Evolutionary conservation across 2,888 invertebrate genomes (phyloP).

Genomic region (Spodoptera picta): DNA sequence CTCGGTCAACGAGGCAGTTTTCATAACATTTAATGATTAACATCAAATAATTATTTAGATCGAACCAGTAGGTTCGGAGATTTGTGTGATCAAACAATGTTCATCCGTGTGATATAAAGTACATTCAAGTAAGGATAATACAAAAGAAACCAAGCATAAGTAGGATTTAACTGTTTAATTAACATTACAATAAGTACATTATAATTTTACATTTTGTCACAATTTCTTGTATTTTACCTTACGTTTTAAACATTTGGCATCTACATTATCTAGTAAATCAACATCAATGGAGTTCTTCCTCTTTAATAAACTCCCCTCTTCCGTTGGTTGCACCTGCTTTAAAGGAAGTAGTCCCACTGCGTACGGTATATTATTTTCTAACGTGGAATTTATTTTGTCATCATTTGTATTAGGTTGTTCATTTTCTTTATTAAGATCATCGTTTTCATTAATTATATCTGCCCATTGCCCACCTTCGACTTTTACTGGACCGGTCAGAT

Average conservation of each 20-base stretch:
- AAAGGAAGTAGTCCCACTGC: conserved; percentile 83
- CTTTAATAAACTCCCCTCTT: conserved; percentile 71
- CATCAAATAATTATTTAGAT: too few relatives aligned
- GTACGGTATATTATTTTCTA: conserved; percentile 79
- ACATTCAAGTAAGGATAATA: too few relatives aligned
- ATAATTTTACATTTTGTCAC: conserved; percentile 46
- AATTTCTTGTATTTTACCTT: conserved; percentile 82
- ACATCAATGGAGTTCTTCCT: conserved; percentile 69
- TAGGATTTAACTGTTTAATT: too few relatives aligned
- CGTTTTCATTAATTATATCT: conserved; percentile 59
- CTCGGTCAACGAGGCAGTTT: too few relatives aligned
- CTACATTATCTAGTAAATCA: conserved; percentile 70
- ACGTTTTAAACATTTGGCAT: conserved; percentile 82
- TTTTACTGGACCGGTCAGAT: conserved; percentile 66
- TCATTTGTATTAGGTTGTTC: conserved; percentile 51
- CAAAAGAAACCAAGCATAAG: too few relatives aligned
- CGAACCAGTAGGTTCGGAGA: too few relatives aligned
- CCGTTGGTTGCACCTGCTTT: conserved; percentile 70
- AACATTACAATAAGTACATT: conserved; percentile 3
- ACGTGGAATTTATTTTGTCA: conserved; percentile 57
- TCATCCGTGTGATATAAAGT: too few relatives aligned
- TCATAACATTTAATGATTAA: too few relatives aligned
- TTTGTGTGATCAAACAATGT: too few relatives aligned
- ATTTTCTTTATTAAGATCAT: conserved; percentile 68
- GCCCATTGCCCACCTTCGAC: conserved; percentile 66